phyloP scores from a whole-genome alignment of 2,113 vertebrate genomes.

The Indicator maculatus region DNA sequence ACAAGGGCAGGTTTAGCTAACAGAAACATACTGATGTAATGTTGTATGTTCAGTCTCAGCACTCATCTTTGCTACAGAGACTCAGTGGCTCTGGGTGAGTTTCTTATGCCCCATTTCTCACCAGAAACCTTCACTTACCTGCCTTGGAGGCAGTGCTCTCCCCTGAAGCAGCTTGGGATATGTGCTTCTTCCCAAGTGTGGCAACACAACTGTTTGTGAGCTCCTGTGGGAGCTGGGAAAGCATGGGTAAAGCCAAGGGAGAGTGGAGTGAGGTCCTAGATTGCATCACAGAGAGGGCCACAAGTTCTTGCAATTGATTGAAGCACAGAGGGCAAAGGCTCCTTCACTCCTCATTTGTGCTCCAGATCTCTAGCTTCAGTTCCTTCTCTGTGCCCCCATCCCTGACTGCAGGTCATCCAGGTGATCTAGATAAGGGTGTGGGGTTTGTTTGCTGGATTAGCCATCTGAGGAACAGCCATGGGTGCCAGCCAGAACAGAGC shows the following conservation, averaged over 20 bases:
- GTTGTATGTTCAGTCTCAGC: neutral
- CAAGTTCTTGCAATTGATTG: rapidly evolving
- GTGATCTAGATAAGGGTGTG: neutral
- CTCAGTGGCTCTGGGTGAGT: neutral
- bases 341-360: neutral
- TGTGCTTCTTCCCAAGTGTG: neutral
- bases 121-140: neutral
- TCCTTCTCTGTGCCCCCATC: neutral
- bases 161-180: neutral
- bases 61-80: neutral
- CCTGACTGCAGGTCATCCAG: neutral
- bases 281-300: rapidly evolving
- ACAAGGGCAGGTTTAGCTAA: neutral
- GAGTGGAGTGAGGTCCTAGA: neutral
- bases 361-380: neutral
- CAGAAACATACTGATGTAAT: neutral
- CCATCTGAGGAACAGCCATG: neutral
- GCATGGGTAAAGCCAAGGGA: neutral
- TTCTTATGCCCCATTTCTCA: neutral
- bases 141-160: neutral
- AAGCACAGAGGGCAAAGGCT: neutral
- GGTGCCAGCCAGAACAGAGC: neutral
- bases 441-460: neutral
- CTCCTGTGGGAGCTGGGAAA: neutral
- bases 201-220: neutral